These are phyloP conservation scores for Cochlearius cochlearius DNA, from an alignment of 2,113 vertebrate genomes.

Conservation along the genomic window DNA sequence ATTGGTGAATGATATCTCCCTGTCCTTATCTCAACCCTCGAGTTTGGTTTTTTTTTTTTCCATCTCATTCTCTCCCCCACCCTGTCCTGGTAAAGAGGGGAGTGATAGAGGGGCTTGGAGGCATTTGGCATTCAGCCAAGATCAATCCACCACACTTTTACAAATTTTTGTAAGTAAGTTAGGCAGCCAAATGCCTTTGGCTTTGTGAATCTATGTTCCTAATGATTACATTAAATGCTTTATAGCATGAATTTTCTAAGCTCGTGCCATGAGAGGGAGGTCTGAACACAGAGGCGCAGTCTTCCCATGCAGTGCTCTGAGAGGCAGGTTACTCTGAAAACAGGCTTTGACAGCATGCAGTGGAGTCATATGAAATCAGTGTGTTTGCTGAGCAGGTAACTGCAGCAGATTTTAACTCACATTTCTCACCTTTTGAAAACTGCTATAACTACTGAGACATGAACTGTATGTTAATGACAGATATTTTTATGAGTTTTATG, in stretches of 20 bases:
- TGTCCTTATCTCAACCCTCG: no score
- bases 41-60: no score
- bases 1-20: no score
- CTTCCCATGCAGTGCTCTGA: background rate
- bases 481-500: background rate
- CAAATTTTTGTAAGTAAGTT: background rate
- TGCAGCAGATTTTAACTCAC: background rate
- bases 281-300: background rate
- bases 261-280: accelerated
- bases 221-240: background rate
- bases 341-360: background rate
- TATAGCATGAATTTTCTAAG: background rate
- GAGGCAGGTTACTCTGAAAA: background rate
- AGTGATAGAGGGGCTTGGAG: no score
- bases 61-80: no score
- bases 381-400: background rate
- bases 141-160: background rate
- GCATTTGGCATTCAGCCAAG: no score
- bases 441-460: background rate
- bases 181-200: background rate
- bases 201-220: background rate
- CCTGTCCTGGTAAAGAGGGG: no score
- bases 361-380: background rate
- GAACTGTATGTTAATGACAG: background rate
- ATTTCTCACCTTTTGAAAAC: background rate